A percentile compares a stretch with the other conserved stretches of the same genome.
Conservation (phyloP, 2,888 invertebrate genomes). For the Ferrisia virgata region DNA sequence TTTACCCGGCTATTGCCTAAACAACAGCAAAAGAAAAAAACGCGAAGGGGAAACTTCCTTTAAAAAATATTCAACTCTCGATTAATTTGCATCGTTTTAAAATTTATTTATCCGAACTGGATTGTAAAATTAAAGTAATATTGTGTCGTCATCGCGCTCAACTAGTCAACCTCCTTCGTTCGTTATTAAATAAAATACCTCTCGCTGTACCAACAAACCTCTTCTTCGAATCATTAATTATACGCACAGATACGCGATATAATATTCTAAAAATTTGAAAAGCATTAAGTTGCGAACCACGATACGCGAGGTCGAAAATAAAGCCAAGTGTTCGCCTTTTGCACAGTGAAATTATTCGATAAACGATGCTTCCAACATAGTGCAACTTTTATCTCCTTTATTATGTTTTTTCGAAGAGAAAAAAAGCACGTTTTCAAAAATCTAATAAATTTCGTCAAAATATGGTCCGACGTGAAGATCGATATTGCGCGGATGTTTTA, state of each 20-base stretch:
- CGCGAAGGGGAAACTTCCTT: not conserved
- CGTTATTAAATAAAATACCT: too few species aligned
- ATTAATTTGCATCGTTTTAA: not conserved
- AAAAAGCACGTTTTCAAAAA: not conserved
- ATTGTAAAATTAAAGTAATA: not conserved
- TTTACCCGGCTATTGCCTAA: not conserved
- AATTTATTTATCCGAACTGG: not conserved
- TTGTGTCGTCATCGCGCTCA: not conserved
- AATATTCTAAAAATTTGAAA: not conserved
- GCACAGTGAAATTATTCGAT: not conserved
- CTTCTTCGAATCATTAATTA: not conserved
- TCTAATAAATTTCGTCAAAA: slow-evolving; percentile 11
- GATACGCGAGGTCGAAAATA: too few species aligned
- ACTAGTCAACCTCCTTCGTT: too few species aligned
- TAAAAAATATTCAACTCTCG: not conserved
- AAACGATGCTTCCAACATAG: not conserved
- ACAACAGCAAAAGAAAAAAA: not conserved
- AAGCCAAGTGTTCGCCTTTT: not conserved
- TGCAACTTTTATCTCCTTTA: too few species aligned
- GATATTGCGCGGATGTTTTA: slow-evolving; percentile 8
- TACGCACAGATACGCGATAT: not conserved
- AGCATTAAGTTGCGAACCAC: not conserved
- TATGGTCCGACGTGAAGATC: slow-evolving; percentile 34
- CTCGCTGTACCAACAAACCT: too few species aligned
- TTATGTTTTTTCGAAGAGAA: too few species aligned